phyloP scores from a whole-genome alignment of 2,888 invertebrate species.

The Mythimna lalbum region DNA sequence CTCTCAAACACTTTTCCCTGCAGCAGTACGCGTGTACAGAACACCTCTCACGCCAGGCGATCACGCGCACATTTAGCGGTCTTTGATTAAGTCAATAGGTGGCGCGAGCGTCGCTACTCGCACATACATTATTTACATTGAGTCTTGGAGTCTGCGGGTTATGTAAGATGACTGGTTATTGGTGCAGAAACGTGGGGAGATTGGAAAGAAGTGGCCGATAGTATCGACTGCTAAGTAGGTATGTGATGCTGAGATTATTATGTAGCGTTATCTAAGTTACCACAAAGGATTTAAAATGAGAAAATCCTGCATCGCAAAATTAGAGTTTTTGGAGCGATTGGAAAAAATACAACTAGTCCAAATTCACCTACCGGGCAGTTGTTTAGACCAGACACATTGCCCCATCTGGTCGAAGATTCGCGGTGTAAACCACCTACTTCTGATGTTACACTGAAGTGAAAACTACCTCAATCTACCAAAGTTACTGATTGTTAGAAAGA shows the following conservation, averaged over 20 bases:
- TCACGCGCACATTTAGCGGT: conserved; percentile 67
- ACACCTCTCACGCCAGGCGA: conserved; percentile 67
- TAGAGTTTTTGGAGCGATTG: too few species aligned
- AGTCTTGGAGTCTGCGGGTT: conserved; percentile 38
- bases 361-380: too few species aligned
- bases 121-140: conserved; percentile 67
- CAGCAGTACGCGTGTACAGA: conserved; percentile 62
- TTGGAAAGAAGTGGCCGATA: conserved; percentile 25
- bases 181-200: conserved; percentile 44
- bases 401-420: too few species aligned
- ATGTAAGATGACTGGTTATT: conserved; percentile 56
- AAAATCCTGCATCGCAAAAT: too few species aligned
- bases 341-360: too few species aligned
- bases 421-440: too few species aligned
- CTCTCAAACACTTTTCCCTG: conserved; percentile 32
- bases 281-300: too few species aligned
- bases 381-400: too few species aligned
- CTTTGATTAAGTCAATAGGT: conserved; percentile 80
- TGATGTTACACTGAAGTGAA: too few species aligned
- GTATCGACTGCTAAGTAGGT: not conserved
- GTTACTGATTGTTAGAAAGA: too few species aligned
- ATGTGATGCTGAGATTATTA: not conserved
- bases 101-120: conserved; percentile 54
- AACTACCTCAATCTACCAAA: too few species aligned
- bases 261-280: too few species aligned